These are phyloP conservation scores for Strigamia transsilvanica DNA, from an alignment of 2,888 invertebrate species.

Conservation along the genomic window DNA sequence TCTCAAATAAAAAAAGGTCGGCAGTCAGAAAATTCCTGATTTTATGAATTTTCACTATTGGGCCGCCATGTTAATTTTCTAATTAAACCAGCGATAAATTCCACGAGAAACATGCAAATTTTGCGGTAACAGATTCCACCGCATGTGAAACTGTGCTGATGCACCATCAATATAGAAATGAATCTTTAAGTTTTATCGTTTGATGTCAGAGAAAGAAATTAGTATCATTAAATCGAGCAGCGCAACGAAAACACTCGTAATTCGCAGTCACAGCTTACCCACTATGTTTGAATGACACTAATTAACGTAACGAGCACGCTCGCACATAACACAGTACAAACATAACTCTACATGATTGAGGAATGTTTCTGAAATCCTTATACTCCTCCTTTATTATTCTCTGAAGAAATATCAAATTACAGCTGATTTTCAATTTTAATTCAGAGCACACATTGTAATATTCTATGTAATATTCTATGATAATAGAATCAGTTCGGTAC, in stretches of 20 bases:
- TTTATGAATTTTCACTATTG: neutral
- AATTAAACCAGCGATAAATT: neutral
- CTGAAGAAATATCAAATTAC: neutral
- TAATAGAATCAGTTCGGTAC: neutral
- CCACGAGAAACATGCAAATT: too few relatives aligned
- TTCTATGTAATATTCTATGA: neutral
- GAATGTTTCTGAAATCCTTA: neutral
- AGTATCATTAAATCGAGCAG: constrained; percentile 24
- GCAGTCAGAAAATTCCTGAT: neutral
- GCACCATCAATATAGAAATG: neutral
- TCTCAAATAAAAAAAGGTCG: neutral
- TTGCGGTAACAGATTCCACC: too few relatives aligned
- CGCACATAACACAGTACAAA: constrained; percentile 6
- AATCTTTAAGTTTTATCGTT: neutral
- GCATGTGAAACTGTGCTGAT: neutral
- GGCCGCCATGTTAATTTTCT: too few relatives aligned
- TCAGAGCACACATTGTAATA: neutral
- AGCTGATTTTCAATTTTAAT: neutral
- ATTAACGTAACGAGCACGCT: constrained; percentile 39
- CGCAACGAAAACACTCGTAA: neutral
- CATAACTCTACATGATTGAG: neutral
- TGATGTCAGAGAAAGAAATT: constrained; percentile 13
- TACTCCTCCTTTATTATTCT: neutral
- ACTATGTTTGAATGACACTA: constrained; percentile 20
- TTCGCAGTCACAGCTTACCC: neutral